phyloP scores from a whole-genome alignment of 2,888 invertebrate species.

The Hemaris fuciformis region DNA sequence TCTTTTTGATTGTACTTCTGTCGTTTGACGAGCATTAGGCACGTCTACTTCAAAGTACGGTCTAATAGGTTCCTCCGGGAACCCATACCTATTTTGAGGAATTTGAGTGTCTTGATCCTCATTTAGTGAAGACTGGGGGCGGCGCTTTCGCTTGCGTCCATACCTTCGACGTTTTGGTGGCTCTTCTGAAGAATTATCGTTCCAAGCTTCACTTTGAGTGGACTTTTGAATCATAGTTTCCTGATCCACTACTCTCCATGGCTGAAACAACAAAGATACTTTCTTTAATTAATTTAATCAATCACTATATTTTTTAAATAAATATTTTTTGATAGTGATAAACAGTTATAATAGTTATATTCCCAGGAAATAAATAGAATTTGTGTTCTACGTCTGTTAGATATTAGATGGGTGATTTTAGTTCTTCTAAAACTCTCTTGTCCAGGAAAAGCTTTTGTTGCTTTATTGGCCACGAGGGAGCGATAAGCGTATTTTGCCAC shows the following conservation, averaged over 20 bases:
- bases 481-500: no score
- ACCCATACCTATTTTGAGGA: slow-evolving; percentile 41
- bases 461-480: no score
- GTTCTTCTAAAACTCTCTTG: no score
- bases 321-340: no score
- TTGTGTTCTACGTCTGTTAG: no score
- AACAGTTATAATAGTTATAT: no score
- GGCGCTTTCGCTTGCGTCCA: slow-evolving; percentile 82
- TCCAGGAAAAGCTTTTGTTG: no score
- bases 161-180: slow-evolving; percentile 68
- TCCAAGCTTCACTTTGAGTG: slow-evolving; percentile 50
- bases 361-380: no score
- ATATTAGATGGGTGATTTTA: no score
- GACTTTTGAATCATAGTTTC: slow-evolving; percentile 45
- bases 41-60: slow-evolving; percentile 43
- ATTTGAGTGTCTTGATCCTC: slow-evolving; percentile 46
- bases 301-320: no score
- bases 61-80: slow-evolving; percentile 41
- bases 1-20: slow-evolving; percentile 51
- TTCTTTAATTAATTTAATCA: background rate
- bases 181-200: slow-evolving; percentile 52
- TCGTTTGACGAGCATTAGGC: slow-evolving; percentile 34
- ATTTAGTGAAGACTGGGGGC: slow-evolving; percentile 64
- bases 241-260: slow-evolving; percentile 73
- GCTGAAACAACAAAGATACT: slow-evolving; percentile 62